Evolutionary conservation across 2,797 vertebrate species (phyloP), one percentile per base, ranked within the genome.

Genomic region (Chelidonichthys spinosus): DNA sequence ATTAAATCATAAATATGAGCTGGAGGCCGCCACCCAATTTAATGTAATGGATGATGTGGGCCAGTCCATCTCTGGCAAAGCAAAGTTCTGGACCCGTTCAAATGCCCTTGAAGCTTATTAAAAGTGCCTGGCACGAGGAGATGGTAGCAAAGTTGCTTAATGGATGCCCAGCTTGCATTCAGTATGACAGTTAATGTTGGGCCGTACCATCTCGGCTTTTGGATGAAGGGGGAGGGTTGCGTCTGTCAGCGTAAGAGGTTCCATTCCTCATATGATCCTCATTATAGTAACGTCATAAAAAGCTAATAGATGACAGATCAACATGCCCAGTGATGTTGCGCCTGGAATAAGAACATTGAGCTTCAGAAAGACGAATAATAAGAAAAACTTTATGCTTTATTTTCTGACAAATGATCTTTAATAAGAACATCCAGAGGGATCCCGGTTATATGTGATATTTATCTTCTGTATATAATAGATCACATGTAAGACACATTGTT

Each of bases 1-100:
- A 95, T 95, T 95, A 95, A 95, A 95, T 94, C 94, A 95, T 94
- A 94, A 95, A 95, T 94, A 95, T 94, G 94, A 95, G 93, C 94
- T 93, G 92, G 93, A 94, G 94, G 94, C 94, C 93, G 92, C 93
- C 94, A 94, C 94, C 94, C 94, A 94, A 93, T 95, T 94, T 95
- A 95, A 95, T 92, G 93, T 95, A 95, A 95, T 94, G 94, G 94
- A 94, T 94, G 93, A 91, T 94, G 91, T 94, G 93, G 93, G 94
- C 94, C 92, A 92, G 93, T 94, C 93, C 92, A 91, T 92, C 93
- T 90, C 90, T 94, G 93, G 92, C 93, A 94, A 92, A 85, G 92
- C 90, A 88, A 93, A 92, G 92, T 93, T 93, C 92, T 95, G 94
- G 94, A 94, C 92, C 87, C 76, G 81, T 92, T 93, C 87, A 90